These are phyloP conservation scores for Oncorhynchus gorbuscha DNA, from an alignment of 2,113 vertebrate species.

Conservation along the genomic window DNA sequence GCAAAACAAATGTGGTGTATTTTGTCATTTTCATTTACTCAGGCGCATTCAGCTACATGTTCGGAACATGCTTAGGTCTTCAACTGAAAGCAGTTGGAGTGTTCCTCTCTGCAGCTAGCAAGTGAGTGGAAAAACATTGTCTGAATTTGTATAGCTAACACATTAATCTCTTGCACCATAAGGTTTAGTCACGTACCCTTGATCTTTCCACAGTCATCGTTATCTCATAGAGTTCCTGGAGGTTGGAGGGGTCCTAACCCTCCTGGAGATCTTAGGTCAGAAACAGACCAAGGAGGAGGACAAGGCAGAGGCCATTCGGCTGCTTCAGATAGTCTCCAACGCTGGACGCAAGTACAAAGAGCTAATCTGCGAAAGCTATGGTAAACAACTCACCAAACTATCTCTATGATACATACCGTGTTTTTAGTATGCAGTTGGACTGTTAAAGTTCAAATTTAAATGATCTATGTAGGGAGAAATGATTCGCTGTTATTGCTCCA, in stretches of 20 bases:
- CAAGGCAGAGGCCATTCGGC: slow-evolving; percentile 75
- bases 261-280: slow-evolving; percentile 81
- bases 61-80: slow-evolving; percentile 71
- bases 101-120: slow-evolving; percentile 80
- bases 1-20: not conserved
- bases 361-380: slow-evolving; percentile 82
- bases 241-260: slow-evolving; percentile 76
- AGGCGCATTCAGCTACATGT: slow-evolving; percentile 73
- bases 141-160: not conserved
- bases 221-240: slow-evolving; percentile 85
- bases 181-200: not conserved
- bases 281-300: slow-evolving; percentile 72
- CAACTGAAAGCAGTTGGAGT: slow-evolving; percentile 78
- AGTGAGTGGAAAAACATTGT: slow-evolving; percentile 68
- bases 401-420: not conserved
- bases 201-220: slow-evolving; percentile 67
- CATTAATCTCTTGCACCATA: not conserved
- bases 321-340: slow-evolving; percentile 75
- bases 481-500: too few species aligned
- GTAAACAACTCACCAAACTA: slow-evolving; percentile 50
- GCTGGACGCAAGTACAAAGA: slow-evolving; percentile 82
- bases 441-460: not conserved
- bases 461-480: too few species aligned
- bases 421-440: not conserved
- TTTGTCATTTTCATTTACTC: slow-evolving; percentile 61